phyloP scores from a whole-genome alignment of 1,140 invertebrate species.

The Charaxes varanes region DNA sequence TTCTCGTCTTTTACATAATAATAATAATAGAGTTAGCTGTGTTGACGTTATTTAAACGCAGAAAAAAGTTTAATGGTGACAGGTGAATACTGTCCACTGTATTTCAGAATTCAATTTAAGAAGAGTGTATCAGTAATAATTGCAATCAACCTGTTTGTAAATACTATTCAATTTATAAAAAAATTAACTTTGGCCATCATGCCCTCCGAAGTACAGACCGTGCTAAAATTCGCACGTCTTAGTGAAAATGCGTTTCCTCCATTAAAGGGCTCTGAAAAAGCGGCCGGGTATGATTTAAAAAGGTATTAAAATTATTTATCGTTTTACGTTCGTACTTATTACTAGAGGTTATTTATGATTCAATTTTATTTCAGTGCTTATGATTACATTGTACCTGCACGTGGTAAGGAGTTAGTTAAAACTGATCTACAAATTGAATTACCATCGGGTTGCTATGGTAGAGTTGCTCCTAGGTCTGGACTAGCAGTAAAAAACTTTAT shows the following conservation, averaged over 20 bases:
- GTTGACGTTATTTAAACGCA: too few species aligned
- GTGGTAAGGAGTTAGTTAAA: slow-evolving; percentile 89
- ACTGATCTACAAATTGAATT: slow-evolving; percentile 94
- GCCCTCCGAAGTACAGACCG: slow-evolving; percentile 53
- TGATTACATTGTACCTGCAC: slow-evolving; percentile 86
- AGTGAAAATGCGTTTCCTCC: slow-evolving; percentile 87
- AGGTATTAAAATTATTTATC: slow-evolving; percentile 74
- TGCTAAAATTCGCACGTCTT: slow-evolving; percentile 85
- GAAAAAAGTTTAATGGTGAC: too few species aligned
- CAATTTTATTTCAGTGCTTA: slow-evolving; percentile 83
- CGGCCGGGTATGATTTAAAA: slow-evolving; percentile 94
- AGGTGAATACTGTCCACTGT: too few species aligned
- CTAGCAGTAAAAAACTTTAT: slow-evolving; percentile 96
- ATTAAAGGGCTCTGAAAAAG: slow-evolving; percentile 85
- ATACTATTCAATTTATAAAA: not conserved
- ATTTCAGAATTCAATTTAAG: too few species aligned
- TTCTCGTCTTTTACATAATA: too few species aligned
- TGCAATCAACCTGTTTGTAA: too few species aligned
- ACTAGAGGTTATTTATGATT: slow-evolving; percentile 4
- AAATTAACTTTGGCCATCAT: slow-evolving; percentile 34
- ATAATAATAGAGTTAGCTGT: too few species aligned
- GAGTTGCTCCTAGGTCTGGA: slow-evolving; percentile 96
- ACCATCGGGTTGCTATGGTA: slow-evolving; percentile 93
- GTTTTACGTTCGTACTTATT: not conserved
- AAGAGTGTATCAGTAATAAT: too few species aligned